Percentiles rank a stretch among this genome's conserved stretches.
Evolutionary conservation across 2,888 invertebrate genomes (phyloP).

Genomic region (Nymphalis urticae): DNA sequence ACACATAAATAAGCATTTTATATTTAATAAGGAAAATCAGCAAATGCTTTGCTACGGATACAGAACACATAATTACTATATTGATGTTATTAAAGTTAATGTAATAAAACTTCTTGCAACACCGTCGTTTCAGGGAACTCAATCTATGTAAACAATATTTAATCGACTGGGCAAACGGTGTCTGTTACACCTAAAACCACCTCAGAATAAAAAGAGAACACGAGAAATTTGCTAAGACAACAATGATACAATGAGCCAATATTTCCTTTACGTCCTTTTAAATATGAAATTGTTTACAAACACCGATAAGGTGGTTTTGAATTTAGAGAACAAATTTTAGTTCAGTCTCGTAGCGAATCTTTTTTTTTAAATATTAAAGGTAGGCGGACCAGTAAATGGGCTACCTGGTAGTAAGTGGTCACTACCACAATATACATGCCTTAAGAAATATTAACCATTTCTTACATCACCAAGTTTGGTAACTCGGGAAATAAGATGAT

Average conservation of each 20-base stretch:
- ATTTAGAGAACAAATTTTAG: neutral
- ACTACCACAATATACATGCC: too few species aligned
- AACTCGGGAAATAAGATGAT: too few species aligned
- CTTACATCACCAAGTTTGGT: too few species aligned
- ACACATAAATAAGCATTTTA: too few species aligned
- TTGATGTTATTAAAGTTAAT: neutral
- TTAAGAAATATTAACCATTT: too few species aligned
- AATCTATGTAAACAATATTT: conserved; percentile 66
- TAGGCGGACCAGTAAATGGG: too few species aligned
- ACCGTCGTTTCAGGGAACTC: conserved; percentile 45
- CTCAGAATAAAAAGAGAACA: conserved; percentile 44
- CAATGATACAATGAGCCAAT: conserved; percentile 46
- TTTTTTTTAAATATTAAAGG: too few species aligned
- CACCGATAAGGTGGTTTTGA: conserved; percentile 16
- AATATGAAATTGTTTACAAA: conserved; percentile 29
- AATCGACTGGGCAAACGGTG: conserved; percentile 70
- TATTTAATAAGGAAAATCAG: too few species aligned
- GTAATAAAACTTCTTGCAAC: conserved; percentile 46
- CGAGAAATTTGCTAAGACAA: conserved; percentile 50
- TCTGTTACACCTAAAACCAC: conserved; percentile 60
- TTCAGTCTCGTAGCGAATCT: too few species aligned
- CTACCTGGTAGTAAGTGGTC: too few species aligned
- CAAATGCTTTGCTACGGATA: neutral
- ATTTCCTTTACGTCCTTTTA: conserved; percentile 41
- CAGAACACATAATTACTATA: neutral